Conservation (phyloP, 2,113 vertebrate genomes). For the Tautogolabrus adspersus region DNA sequence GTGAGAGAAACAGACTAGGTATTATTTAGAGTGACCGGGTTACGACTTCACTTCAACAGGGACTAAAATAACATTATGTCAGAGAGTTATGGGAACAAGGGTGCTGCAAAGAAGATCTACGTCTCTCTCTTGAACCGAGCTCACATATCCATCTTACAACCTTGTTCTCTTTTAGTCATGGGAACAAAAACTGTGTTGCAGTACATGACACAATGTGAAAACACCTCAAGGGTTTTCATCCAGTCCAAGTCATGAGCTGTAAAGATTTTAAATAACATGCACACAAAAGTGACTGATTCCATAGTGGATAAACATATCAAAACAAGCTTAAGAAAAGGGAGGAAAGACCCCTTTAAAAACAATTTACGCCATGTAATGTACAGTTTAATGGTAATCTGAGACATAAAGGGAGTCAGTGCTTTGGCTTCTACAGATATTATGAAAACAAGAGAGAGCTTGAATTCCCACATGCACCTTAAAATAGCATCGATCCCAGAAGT, state of each 20-base stretch:
- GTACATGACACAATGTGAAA: constrained; percentile 29
- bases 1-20: constrained; percentile 52
- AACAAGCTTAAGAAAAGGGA: constrained; percentile 2
- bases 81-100: constrained; percentile 71
- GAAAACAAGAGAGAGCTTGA: constrained; percentile 23
- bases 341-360: constrained; percentile 33
- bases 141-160: constrained; percentile 36
- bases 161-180: constrained; percentile 8
- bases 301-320: constrained; percentile 8
- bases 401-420: not conserved
- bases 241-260: not conserved
- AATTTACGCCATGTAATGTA: constrained; percentile 31
- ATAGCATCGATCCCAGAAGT: constrained; percentile 8
- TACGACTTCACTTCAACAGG: constrained; percentile 53
- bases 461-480: constrained; percentile 10
- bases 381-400: constrained; percentile 28
- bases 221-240: constrained; percentile 17
- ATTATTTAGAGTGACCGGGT: constrained; percentile 62
- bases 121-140: constrained; percentile 7
- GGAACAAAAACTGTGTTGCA: constrained; percentile 6
- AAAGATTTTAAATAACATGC: constrained; percentile 33
- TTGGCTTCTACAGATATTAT: constrained; percentile 7
- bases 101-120: constrained; percentile 23
- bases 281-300: not conserved
- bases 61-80: constrained; percentile 78